Conservation (phyloP, 2,113 vertebrate species). For the Stictonetta naevosa region DNA sequence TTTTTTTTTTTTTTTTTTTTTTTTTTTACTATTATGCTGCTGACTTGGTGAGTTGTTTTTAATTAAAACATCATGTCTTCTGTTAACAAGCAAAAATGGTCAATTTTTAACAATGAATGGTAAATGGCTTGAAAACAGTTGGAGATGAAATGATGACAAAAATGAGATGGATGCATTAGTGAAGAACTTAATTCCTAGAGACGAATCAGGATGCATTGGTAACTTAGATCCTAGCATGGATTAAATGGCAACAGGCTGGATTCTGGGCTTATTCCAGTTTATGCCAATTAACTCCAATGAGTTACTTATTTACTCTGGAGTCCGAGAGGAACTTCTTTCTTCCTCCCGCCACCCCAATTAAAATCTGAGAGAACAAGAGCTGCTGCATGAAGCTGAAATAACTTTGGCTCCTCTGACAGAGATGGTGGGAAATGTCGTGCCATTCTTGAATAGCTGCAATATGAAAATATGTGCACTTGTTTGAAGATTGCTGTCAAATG, state of each 20-base stretch:
- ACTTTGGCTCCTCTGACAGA: background rate
- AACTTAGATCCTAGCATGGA: background rate
- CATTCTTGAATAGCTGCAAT: background rate
- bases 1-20: too few species aligned
- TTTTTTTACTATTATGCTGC: constrained; percentile 77
- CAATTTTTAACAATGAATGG: background rate
- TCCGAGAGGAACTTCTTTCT: background rate
- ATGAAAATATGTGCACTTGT: background rate
- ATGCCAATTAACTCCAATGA: constrained; percentile 24
- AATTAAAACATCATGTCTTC: constrained; percentile 44
- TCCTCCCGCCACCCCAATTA: background rate
- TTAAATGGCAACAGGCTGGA: constrained; percentile 12
- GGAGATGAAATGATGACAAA: background rate
- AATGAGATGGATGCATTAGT: background rate
- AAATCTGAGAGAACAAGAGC: background rate
- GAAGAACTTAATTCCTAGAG: background rate
- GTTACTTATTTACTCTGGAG: background rate
- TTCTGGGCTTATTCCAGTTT: background rate
- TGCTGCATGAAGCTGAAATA: background rate
- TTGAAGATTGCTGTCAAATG: background rate
- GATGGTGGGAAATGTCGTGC: background rate
- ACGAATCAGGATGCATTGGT: background rate
- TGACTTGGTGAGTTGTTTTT: constrained; percentile 57
- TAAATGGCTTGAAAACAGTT: background rate
- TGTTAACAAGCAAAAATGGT: constrained; percentile 1